Percentiles rank a stretch among this genome's conserved stretches.
These are phyloP conservation scores for Anthopleura sola DNA, from an alignment of 64 coral and sea anemone genomes.

Conservation along the genomic window DNA sequence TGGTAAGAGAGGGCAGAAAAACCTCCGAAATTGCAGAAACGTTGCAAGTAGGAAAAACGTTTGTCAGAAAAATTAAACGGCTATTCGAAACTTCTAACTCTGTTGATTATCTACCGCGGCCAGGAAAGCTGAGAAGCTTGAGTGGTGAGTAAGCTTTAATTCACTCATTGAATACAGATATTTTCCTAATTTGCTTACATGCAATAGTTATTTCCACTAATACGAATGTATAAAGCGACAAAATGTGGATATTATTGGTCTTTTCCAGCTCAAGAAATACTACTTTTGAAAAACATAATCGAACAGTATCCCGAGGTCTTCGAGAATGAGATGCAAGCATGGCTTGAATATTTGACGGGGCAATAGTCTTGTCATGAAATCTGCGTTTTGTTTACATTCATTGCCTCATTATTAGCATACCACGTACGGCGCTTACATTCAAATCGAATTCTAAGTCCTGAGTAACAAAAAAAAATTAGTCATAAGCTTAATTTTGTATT, in stretches of 20 bases:
- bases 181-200: not conserved
- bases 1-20: too few relatives aligned
- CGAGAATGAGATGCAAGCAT: slow-evolving; percentile 19
- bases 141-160: not conserved
- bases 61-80: slow-evolving; percentile 1
- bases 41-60: slow-evolving; percentile 6
- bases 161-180: not conserved
- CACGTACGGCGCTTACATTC: too few relatives aligned
- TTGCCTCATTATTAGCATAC: too few relatives aligned
- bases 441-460: not conserved
- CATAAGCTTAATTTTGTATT: not conserved
- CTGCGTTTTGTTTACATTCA: too few relatives aligned
- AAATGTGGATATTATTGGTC: not conserved
- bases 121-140: slow-evolving; percentile 8
- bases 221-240: too few relatives aligned
- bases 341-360: slow-evolving; percentile 10
- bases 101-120: not conserved
- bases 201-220: too few relatives aligned
- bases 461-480: not conserved
- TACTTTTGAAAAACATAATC: not conserved
- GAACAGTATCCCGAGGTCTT: not conserved
- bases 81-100: not conserved
- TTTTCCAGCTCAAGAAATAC: not conserved
- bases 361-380: not conserved
- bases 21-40: not conserved